phyloP scores from a whole-genome alignment of 2,797 vertebrate species.

The Knipowitschia caucasica region DNA sequence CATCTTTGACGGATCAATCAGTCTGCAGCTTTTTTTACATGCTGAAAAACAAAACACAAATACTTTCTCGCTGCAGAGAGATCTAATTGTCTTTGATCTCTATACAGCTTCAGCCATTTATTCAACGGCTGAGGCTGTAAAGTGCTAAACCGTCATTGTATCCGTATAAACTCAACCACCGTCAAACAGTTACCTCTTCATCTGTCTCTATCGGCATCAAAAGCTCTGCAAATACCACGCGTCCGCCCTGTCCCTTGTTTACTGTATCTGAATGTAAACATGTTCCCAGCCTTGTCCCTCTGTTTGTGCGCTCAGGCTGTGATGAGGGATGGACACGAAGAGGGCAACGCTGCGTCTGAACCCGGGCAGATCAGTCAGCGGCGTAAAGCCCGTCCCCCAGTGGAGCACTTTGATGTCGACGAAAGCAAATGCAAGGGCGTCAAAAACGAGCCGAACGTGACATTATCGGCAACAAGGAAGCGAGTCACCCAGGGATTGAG shows the following conservation, averaged over 20 bases:
- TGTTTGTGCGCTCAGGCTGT: constrained; percentile 32
- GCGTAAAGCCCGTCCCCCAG: constrained; percentile 65
- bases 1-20: too few relatives aligned
- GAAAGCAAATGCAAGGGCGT: constrained; percentile 73
- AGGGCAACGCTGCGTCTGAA: constrained; percentile 51
- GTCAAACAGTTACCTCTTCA: neutral
- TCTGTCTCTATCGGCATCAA: neutral
- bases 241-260: neutral
- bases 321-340: constrained; percentile 62
- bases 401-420: constrained; percentile 74
- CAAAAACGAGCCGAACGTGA: constrained; percentile 65
- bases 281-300: neutral
- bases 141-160: too few relatives aligned
- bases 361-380: constrained; percentile 65
- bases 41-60: too few relatives aligned
- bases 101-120: too few relatives aligned
- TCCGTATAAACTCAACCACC: too few relatives aligned
- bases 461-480: constrained; percentile 64
- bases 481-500: constrained; percentile 35
- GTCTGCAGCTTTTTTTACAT: too few relatives aligned
- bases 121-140: too few relatives aligned
- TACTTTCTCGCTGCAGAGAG: too few relatives aligned
- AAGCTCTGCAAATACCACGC: neutral
- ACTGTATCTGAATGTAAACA: neutral
- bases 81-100: too few relatives aligned